A percentile compares a stretch with the other conserved stretches of the same genome.
These are phyloP conservation scores for Drosophila parabipectinata DNA, from an alignment of 1,140 invertebrate genomes.

Conservation along the genomic window DNA sequence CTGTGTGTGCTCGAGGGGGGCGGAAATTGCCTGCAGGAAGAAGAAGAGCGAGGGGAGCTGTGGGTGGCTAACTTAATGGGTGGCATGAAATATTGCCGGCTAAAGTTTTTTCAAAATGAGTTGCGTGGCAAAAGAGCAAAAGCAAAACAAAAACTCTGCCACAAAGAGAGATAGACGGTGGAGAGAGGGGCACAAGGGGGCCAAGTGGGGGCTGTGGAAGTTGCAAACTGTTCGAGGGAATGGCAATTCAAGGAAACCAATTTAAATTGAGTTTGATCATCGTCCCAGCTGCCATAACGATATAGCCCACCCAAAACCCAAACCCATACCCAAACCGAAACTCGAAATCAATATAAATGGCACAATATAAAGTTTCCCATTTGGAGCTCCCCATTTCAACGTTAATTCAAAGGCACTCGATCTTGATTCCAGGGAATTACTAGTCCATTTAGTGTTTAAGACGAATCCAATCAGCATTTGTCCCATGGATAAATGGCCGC, in stretches of 20 bases:
- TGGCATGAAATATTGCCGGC: slow-evolving; percentile 81
- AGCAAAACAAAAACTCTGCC: slow-evolving; percentile 58
- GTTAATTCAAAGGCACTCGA: slow-evolving; percentile 31
- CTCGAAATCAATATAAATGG: slow-evolving; percentile 47
- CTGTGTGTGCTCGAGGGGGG: slow-evolving; percentile 55
- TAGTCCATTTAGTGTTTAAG: slow-evolving; percentile 18
- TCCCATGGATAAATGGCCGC: neutral
- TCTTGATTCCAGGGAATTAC: slow-evolving; percentile 19
- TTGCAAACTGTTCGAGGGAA: slow-evolving; percentile 39
- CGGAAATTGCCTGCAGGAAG: slow-evolving; percentile 60
- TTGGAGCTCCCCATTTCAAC: slow-evolving; percentile 2
- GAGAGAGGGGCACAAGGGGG: slow-evolving; percentile 4
- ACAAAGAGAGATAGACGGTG: slow-evolving; percentile 28
- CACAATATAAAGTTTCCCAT: slow-evolving; percentile 31
- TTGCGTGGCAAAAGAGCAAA: slow-evolving; percentile 71
- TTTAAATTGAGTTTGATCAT: slow-evolving; percentile 52
- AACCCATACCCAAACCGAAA: slow-evolving; percentile 5
- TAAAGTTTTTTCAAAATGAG: slow-evolving; percentile 75
- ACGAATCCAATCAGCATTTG: neutral
- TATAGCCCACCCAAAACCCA: slow-evolving; percentile 3
- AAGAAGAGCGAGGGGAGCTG: slow-evolving; percentile 1
- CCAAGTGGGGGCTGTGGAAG: slow-evolving; percentile 27
- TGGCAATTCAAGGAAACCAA: slow-evolving; percentile 56
- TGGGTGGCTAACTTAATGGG: slow-evolving; percentile 60
- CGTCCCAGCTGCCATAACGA: slow-evolving; percentile 42